phyloP scores from a whole-genome alignment of 1,140 invertebrate species.

The Apis dorsata region DNA sequence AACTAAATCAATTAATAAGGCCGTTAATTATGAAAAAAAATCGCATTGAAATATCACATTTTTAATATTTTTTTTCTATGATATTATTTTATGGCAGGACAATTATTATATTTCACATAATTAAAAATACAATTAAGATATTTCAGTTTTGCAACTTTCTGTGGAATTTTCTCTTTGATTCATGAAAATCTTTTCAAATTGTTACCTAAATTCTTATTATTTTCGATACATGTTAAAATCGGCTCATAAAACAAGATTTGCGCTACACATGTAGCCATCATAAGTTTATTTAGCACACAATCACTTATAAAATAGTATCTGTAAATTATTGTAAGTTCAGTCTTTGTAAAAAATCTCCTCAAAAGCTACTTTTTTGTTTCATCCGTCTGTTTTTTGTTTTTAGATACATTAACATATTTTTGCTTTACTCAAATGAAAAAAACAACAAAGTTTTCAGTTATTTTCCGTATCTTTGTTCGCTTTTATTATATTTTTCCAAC shows the following conservation, averaged over 20 bases:
- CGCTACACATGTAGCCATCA: not conserved
- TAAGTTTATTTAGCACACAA: constrained; percentile 39
- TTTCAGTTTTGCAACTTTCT: not conserved
- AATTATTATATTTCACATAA: constrained; percentile 11
- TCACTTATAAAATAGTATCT: constrained; percentile 51
- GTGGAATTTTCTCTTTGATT: constrained; percentile 11
- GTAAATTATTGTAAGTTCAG: constrained; percentile 44
- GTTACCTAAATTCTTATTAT: constrained; percentile 8
- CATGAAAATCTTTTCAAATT: constrained; percentile 9
- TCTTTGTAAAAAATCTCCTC: constrained; percentile 44
- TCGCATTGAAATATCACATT: not conserved
- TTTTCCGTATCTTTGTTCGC: constrained; percentile 86
- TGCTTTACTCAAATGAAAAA: constrained; percentile 34
- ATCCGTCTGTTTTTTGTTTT: constrained; percentile 22
- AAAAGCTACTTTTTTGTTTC: constrained; percentile 27
- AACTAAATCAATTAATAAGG: not conserved
- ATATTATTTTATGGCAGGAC: not conserved
- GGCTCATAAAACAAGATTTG: not conserved
- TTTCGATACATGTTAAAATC: constrained; percentile 17
- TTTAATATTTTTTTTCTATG: not conserved
- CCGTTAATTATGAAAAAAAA: not conserved
- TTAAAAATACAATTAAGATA: constrained; percentile 6
- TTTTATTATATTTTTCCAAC: constrained; percentile 83
- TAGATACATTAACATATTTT: constrained; percentile 2
- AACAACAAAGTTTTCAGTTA: constrained; percentile 70